Conservation (phyloP, 2,797 vertebrate species). For the Valencia hispanica region DNA sequence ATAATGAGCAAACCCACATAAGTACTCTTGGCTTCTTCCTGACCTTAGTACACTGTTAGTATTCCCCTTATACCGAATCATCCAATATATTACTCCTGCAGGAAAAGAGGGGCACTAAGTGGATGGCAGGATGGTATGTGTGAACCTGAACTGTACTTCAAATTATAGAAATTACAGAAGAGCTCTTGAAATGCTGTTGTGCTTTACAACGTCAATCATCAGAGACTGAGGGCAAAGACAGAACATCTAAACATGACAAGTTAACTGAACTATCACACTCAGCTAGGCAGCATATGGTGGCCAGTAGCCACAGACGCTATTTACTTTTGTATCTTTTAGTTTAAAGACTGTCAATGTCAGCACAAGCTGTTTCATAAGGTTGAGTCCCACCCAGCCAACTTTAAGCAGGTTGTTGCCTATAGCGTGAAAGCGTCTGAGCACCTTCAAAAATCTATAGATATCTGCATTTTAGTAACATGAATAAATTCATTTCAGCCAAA, state of each 20-base stretch:
- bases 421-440: conserved; percentile 61
- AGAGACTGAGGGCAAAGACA: conserved; percentile 23
- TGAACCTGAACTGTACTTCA: conserved; percentile 29
- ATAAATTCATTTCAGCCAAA: conserved; percentile 21
- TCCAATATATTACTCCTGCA: conserved; percentile 63
- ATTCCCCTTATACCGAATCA: conserved; percentile 70
- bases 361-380: conserved; percentile 68
- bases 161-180: conserved; percentile 24
- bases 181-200: conserved; percentile 39
- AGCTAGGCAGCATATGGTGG: conserved; percentile 31
- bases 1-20: conserved; percentile 68
- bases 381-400: conserved; percentile 61
- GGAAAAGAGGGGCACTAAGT: conserved; percentile 38
- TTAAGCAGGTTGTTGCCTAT: conserved; percentile 69
- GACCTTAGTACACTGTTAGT: conserved; percentile 63
- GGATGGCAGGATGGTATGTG: conserved; percentile 21
- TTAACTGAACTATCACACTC: conserved; percentile 28
- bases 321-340: conserved; percentile 36
- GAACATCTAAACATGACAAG: conserved; percentile 29
- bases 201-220: conserved; percentile 39
- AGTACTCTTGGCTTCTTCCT: conserved; percentile 53
- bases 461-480: conserved; percentile 9
- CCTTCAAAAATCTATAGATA: conserved; percentile 43
- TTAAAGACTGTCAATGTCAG: conserved; percentile 61
- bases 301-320: conserved; percentile 21